phyloP scores from a whole-genome alignment of 2,888 invertebrate genomes.

The Petrolisthes manimaculis region DNA sequence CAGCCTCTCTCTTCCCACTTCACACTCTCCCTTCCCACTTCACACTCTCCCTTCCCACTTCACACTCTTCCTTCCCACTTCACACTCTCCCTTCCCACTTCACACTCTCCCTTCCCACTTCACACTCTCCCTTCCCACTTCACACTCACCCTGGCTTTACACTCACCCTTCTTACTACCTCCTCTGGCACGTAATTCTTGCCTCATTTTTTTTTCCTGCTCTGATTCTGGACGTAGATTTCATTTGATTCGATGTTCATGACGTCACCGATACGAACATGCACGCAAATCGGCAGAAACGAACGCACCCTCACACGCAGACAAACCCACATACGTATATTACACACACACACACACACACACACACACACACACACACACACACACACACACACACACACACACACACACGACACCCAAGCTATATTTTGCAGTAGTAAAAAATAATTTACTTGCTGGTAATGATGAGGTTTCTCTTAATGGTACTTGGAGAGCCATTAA shows the following conservation, averaged over 20 bases:
- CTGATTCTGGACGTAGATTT: background rate
- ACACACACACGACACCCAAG: background rate
- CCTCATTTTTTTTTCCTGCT: background rate
- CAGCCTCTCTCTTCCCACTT: background rate
- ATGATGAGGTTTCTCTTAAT: slow-evolving; percentile 38
- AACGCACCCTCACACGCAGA: no score
- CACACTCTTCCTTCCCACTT: background rate
- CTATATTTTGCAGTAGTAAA: slow-evolving; percentile 24
- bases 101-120: background rate
- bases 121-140: background rate
- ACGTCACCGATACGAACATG: no score
- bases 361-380: no score
- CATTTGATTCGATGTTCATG: no score
- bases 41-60: background rate
- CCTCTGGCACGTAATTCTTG: background rate
- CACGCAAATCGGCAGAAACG: no score
- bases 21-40: background rate
- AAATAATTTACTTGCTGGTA: slow-evolving; percentile 45
- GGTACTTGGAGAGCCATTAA: background rate
- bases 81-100: background rate
- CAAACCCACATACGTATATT: no score
- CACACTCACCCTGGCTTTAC: no score
- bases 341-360: no score
- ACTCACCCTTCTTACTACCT: background rate
- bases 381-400: no score